Evolutionary conservation across 2,797 vertebrate species (phyloP).

Genomic region (Sebastes baramenuke): DNA sequence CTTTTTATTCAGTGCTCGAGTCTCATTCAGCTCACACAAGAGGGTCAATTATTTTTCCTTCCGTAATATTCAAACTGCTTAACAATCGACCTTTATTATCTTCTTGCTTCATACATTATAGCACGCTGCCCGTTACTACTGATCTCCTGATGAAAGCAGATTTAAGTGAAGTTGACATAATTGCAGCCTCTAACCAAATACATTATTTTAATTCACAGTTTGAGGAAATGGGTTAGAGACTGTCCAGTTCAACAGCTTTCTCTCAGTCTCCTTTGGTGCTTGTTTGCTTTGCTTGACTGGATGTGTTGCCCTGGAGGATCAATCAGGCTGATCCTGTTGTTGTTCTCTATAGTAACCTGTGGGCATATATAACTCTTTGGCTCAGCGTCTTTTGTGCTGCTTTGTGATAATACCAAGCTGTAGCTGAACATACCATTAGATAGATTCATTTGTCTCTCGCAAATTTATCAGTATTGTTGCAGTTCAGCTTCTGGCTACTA

Average conservation of each 20-base stretch:
- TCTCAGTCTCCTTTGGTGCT: slow-evolving; percentile 25
- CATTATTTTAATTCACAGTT: slow-evolving; percentile 49
- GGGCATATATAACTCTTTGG: slow-evolving; percentile 29
- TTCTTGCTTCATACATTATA: not conserved
- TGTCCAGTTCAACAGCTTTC: slow-evolving; percentile 27
- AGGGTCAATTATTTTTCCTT: slow-evolving; percentile 13
- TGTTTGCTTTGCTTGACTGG: slow-evolving; percentile 50
- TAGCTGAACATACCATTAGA: not conserved
- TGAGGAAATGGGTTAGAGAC: slow-evolving; percentile 24
- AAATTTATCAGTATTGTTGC: slow-evolving; percentile 17
- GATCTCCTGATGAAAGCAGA: slow-evolving; percentile 38
- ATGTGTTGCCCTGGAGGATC: slow-evolving; percentile 23
- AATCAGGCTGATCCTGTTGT: slow-evolving; percentile 30
- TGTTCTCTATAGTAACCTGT: slow-evolving; percentile 29
- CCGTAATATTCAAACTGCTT: slow-evolving; percentile 14
- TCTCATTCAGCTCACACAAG: slow-evolving; percentile 1
- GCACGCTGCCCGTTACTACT: not conserved
- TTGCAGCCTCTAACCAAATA: slow-evolving; percentile 34
- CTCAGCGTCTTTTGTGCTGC: slow-evolving; percentile 19
- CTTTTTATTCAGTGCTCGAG: slow-evolving; percentile 5
- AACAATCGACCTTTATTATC: slow-evolving; percentile 5
- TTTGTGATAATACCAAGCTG: slow-evolving; percentile 16
- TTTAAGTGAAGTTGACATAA: slow-evolving; percentile 46
- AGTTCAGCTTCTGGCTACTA: slow-evolving; percentile 16
- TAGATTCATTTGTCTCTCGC: slow-evolving; percentile 29